phyloP scores from a whole-genome alignment of 2,888 invertebrate species.

The Myathropa florea region DNA sequence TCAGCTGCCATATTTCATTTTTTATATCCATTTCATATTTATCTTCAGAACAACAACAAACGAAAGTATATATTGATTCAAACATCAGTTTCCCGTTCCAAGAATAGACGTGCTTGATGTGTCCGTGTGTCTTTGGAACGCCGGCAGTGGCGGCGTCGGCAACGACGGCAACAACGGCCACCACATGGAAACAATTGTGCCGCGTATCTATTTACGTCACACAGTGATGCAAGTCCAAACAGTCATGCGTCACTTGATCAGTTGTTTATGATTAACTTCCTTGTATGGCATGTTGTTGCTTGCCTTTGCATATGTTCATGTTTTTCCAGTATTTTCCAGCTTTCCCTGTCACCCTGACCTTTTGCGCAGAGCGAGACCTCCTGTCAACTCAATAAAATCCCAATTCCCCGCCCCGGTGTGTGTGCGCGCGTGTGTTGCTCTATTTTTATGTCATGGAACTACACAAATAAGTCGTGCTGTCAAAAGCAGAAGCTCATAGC shows the following conservation, averaged over 20 bases:
- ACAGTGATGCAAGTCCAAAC: background rate
- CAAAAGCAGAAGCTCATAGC: background rate
- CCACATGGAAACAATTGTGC: constrained; percentile 2
- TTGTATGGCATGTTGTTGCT: background rate
- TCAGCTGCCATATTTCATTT: background rate
- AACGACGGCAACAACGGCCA: background rate
- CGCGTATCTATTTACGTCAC: background rate
- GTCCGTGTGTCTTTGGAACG: background rate
- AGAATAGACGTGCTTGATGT: background rate
- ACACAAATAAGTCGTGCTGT: background rate
- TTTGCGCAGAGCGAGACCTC: background rate
- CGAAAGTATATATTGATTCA: background rate
- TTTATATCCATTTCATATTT: background rate
- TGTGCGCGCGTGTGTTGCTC: background rate
- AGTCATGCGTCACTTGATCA: background rate
- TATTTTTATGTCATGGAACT: no score
- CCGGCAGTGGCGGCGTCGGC: no score
- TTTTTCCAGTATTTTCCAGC: background rate
- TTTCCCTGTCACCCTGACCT: background rate
- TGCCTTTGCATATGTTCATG: background rate
- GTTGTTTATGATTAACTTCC: background rate
- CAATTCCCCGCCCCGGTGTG: background rate
- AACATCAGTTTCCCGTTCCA: background rate
- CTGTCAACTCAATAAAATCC: background rate
- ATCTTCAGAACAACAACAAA: background rate